Evolutionary conservation across 1,140 invertebrate genomes (phyloP).

Genomic region (Hormaphis cornu): DNA sequence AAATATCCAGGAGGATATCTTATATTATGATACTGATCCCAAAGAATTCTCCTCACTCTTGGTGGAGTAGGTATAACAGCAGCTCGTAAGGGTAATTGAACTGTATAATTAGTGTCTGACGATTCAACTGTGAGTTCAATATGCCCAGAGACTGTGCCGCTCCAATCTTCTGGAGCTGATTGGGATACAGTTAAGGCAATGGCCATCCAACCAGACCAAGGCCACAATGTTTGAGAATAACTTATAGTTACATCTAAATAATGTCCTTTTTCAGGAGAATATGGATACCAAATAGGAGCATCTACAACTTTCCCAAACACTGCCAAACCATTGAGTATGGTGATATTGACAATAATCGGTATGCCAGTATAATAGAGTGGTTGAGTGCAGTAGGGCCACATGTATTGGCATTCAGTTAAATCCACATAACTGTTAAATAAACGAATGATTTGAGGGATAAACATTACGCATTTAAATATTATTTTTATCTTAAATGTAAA

Average conservation of each 20-base stretch:
- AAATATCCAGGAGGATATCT: constrained; percentile 94
- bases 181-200: constrained; percentile 55
- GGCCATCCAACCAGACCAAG: constrained; percentile 92
- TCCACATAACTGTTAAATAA: constrained; percentile 66
- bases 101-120: constrained; percentile 56
- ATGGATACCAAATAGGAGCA: constrained; percentile 79
- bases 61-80: constrained; percentile 67
- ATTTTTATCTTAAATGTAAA: too few relatives aligned
- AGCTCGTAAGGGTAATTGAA: constrained; percentile 65
- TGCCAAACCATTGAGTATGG: constrained; percentile 77
- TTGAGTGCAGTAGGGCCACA: constrained; percentile 97
- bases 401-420: constrained; percentile 86
- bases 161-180: constrained; percentile 57
- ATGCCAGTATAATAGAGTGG: constrained; percentile 79
- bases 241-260: constrained; percentile 41
- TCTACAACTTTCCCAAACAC: constrained; percentile 66
- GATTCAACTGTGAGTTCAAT: constrained; percentile 77
- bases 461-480: background rate
- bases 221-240: constrained; percentile 79
- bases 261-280: constrained; percentile 63
- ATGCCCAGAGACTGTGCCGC: constrained; percentile 71
- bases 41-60: constrained; percentile 75
- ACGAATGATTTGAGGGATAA: background rate
- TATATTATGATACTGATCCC: constrained; percentile 95
- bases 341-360: constrained; percentile 85